These are phyloP conservation scores for Micromesistius poutassou DNA, from an alignment of 2,797 vertebrate genomes.

Conservation along the genomic window DNA sequence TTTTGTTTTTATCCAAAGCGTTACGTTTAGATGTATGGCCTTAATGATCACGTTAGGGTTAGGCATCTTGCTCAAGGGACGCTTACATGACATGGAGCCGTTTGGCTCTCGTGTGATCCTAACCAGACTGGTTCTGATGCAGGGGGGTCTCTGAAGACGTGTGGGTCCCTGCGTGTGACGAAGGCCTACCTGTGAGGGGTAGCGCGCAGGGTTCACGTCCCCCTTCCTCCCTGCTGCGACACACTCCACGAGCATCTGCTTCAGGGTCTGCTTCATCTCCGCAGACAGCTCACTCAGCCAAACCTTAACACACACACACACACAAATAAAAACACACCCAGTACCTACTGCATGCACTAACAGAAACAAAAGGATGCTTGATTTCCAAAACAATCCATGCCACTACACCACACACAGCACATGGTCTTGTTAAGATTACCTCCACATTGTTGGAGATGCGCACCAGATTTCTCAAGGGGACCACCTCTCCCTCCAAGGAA, in stretches of 20 bases:
- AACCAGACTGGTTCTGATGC: not conserved
- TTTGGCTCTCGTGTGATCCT: not conserved
- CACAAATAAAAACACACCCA: conserved; percentile 15
- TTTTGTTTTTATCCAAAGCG: not conserved
- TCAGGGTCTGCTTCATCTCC: conserved; percentile 95
- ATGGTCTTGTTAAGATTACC: conserved; percentile 65
- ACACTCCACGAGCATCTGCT: conserved; percentile 84
- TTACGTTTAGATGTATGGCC: not conserved
- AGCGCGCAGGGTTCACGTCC: conserved; percentile 83
- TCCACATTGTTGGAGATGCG: conserved; percentile 88
- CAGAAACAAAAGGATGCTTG: conserved; percentile 24
- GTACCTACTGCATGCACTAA: conserved; percentile 15
- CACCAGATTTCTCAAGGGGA: conserved; percentile 84
- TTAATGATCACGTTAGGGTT: not conserved
- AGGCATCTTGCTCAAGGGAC: not conserved
- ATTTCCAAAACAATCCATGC: not conserved
- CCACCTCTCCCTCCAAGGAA: conserved; percentile 90
- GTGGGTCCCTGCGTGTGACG: conserved; percentile 3
- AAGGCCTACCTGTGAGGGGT: conserved; percentile 86
- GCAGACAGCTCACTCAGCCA: conserved; percentile 87
- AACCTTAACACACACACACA: conserved; percentile 62
- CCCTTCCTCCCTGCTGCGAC: conserved; percentile 78
- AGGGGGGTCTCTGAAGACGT: not conserved
- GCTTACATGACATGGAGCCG: not conserved
- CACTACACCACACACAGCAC: not conserved